These are phyloP conservation scores for Acipenser oxyrinchus DNA, from an alignment of 2,797 vertebrate genomes.

Conservation along the genomic window DNA sequence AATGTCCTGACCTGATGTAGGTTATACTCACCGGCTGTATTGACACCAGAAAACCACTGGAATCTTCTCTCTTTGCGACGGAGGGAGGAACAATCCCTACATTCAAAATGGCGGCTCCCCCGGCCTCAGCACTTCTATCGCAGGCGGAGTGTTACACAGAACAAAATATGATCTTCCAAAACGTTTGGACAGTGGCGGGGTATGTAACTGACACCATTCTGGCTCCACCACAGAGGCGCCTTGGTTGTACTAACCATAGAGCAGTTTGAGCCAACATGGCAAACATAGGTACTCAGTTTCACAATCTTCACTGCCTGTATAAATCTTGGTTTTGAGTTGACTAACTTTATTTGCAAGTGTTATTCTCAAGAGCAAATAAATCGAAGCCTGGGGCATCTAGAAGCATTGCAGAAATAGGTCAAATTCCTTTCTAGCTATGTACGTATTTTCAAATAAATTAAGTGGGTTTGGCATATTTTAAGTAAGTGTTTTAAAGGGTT, in stretches of 20 bases:
- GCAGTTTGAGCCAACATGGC: neutral
- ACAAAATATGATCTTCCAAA: constrained; percentile 13
- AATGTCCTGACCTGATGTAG: neutral
- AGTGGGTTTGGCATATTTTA: no score
- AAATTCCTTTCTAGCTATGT: no score
- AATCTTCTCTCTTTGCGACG: constrained; percentile 75
- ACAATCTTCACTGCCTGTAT: no score
- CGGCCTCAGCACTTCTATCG: constrained; percentile 84
- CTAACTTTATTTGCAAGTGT: no score
- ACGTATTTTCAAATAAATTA: no score
- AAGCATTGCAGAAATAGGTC: no score
- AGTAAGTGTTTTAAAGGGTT: no score
- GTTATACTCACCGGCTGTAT: constrained; percentile 76
- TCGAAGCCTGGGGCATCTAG: no score
- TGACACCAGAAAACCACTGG: constrained; percentile 68
- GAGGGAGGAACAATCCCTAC: constrained; percentile 78
- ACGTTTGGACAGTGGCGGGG: neutral
- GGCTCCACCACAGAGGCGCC: neutral
- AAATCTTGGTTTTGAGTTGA: no score
- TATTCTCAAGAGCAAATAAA: no score
- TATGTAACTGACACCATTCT: neutral
- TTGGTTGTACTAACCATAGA: neutral
- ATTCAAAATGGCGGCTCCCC: constrained; percentile 97
- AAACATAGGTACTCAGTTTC: no score
- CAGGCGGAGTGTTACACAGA: constrained; percentile 82